Percentiles rank a stretch among this genome's conserved stretches.
phyloP scores from a whole-genome alignment of 2,113 vertebrate species.

The Patagioenas fasciata region DNA sequence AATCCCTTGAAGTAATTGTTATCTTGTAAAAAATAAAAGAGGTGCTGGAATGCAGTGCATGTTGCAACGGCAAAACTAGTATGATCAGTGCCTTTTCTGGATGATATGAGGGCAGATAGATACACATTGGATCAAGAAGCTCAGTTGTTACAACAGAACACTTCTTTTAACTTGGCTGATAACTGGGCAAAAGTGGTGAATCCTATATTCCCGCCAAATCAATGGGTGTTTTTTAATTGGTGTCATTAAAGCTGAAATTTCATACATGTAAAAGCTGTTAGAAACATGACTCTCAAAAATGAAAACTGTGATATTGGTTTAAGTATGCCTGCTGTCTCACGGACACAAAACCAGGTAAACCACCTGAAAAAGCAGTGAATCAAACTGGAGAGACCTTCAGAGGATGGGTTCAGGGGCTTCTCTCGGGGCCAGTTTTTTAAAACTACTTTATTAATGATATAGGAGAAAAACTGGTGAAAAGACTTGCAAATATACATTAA shows the following conservation, averaged over 20 bases:
- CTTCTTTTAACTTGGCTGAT: background rate
- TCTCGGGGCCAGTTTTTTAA: background rate
- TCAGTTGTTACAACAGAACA: background rate
- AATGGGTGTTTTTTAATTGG: background rate
- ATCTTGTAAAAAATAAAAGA: background rate
- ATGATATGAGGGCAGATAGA: background rate
- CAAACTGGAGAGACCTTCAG: background rate
- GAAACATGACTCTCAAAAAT: background rate
- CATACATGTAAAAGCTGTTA: background rate
- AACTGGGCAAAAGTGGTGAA: background rate
- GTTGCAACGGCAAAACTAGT: background rate
- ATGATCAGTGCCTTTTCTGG: background rate
- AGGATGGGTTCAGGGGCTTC: rapidly evolving
- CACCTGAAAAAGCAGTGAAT: background rate
- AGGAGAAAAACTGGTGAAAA: background rate
- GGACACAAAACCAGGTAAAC: background rate
- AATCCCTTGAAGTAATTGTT: background rate
- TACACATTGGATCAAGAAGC: background rate
- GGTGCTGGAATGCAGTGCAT: background rate
- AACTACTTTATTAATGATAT: background rate
- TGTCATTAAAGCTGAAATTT: background rate
- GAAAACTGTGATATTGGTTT: background rate
- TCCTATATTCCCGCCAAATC: background rate
- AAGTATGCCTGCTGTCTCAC: background rate
- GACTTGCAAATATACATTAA: background rate